Conservation (phyloP, 2,113 vertebrate genomes). For the Solenodon paradoxus region DNA sequence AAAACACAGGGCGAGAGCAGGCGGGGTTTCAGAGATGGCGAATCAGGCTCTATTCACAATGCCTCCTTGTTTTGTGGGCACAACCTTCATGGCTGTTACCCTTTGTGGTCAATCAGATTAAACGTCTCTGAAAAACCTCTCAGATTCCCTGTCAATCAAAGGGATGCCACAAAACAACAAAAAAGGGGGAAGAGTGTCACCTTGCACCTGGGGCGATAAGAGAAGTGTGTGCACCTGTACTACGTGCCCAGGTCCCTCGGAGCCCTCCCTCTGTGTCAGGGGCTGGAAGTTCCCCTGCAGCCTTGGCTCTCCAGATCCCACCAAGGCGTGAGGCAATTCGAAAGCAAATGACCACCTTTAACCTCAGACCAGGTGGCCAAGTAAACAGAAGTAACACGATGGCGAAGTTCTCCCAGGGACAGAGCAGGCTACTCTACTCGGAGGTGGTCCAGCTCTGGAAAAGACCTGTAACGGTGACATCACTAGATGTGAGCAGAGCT, state of each 20-base stretch:
- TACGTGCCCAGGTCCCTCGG: not conserved
- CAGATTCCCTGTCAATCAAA: conserved; percentile 55
- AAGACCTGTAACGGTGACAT: no score
- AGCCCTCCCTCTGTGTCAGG: not conserved
- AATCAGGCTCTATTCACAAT: not conserved
- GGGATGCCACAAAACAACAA: not conserved
- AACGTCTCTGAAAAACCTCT: conserved; percentile 61
- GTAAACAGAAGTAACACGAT: not conserved
- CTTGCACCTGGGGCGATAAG: not conserved
- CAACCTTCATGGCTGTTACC: conserved; percentile 1
- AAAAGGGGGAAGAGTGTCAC: not conserved
- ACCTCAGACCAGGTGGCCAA: not conserved
- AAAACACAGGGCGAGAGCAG: not conserved
- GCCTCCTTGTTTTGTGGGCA: not conserved
- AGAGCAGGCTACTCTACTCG: no score
- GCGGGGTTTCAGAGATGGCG: not conserved
- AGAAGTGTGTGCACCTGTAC: rapidly evolving
- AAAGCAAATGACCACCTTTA: not conserved
- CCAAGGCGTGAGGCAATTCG: not conserved
- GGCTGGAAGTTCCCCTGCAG: not conserved
- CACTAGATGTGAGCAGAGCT: not conserved
- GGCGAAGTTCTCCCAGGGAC: conserved; percentile 1
- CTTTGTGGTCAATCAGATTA: conserved; percentile 64
- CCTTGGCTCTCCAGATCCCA: not conserved
- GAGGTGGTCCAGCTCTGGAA: no score